Base-by-base conservation (phyloP, 2,113 vertebrate genomes). In the Aegithalos caudatus region DNA sequence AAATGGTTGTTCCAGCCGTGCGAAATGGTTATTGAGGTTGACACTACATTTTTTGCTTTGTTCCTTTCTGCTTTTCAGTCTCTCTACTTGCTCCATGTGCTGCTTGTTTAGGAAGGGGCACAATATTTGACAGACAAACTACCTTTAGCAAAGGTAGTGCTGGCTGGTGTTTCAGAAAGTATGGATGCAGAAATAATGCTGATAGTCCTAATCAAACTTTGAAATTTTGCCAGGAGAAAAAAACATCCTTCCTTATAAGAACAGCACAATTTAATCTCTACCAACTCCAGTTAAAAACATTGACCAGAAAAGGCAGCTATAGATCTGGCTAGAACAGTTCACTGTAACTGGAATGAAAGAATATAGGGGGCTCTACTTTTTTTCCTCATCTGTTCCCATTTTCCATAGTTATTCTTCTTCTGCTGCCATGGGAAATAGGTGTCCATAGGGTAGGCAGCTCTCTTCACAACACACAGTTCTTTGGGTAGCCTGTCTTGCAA, bases 1-100 rank as follows among this genome's bases (percentile, higher is more conserved):
- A 88, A 92, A 88, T 89, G 67, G 37, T 80, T 60, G 48, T 92
- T 97, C 57, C 79, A 92, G 91, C 62, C 64, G 31, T 35, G 29
- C 78, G 57, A 67, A 81, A 47, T 38, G 58, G 56, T 86, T 92
- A 88, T 91, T 65, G 79, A 92, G 69, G 91, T 85, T 90, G 83
- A 94, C 88, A 82, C 31, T 44, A 12, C 40, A 24, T 54, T 83
- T 95, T 71, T 53, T 74, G 42, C 44, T 92, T 58, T 77, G 40
- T 69, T 73, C 77, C 29, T 64, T 89, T 61, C 66, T 74, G 27
- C 74, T 87, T 92, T 82, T 67, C 64, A 20, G 20, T 45, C 44
- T 45, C 44, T 45, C 44, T 45, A 20, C 44, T 45, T 45, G 44
- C 44, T 45, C 44, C 44, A 13, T 77, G n/a, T 66, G 58, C 58